phyloP scores from a whole-genome alignment of 1,140 invertebrate species.

The Battus philenor region DNA sequence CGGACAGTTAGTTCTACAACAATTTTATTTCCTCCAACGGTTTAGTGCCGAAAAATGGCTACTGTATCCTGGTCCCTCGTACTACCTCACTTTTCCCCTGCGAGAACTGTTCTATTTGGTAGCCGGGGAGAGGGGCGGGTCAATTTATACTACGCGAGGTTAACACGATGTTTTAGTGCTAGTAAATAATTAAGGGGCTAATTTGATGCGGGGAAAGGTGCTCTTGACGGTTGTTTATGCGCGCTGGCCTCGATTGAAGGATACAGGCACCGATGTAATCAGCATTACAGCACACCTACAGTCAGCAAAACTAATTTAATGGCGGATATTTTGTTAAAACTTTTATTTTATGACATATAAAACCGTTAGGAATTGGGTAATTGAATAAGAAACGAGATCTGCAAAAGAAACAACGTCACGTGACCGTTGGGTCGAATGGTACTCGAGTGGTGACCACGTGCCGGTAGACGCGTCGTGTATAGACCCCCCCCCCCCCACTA shows the following conservation, averaged over 20 bases:
- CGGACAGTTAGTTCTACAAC: constrained; percentile 29
- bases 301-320: no score
- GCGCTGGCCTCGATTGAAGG: constrained; percentile 36
- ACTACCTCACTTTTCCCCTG: constrained; percentile 23
- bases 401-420: no score
- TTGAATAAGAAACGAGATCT: no score
- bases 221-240: constrained; percentile 48
- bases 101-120: constrained; percentile 22
- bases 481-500: no score
- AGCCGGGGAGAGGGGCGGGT: constrained; percentile 28
- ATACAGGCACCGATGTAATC: constrained; percentile 20
- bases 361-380: no score
- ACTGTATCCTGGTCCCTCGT: constrained; percentile 40
- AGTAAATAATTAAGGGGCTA: constrained; percentile 70
- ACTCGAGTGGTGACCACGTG: no score
- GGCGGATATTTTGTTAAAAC: no score
- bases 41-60: constrained; percentile 50
- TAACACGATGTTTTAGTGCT: constrained; percentile 59
- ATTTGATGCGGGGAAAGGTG: constrained; percentile 63
- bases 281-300: background rate
- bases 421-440: no score
- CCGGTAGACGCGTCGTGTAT: no score
- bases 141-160: constrained; percentile 35
- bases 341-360: no score
- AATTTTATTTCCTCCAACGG: constrained; percentile 55